These are phyloP conservation scores for Apodemia duryi DNA, from an alignment of 2,888 invertebrate genomes.

Conservation along the genomic window DNA sequence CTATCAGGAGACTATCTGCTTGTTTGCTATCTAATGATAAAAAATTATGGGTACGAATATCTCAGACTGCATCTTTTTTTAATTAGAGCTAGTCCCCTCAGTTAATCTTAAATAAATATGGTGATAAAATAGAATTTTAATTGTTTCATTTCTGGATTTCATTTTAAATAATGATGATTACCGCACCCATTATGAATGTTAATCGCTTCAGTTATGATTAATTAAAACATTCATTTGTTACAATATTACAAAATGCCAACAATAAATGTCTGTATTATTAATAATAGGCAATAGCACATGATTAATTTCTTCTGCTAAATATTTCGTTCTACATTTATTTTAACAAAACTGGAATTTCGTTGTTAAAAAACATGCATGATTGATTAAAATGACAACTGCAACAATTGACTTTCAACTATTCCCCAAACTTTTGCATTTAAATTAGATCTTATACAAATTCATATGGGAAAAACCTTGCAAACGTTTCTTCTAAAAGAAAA, in stretches of 20 bases:
- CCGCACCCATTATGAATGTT: not conserved
- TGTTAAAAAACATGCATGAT: no score
- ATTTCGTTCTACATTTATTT: not conserved
- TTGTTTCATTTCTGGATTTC: not conserved
- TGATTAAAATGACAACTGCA: no score
- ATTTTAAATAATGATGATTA: not conserved
- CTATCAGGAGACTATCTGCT: no score
- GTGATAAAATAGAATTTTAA: not conserved
- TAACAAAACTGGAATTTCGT: not conserved
- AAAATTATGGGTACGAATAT: no score
- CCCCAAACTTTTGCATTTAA: no score
- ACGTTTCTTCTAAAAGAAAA: no score
- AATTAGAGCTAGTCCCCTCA: no score
- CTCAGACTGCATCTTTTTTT: no score
- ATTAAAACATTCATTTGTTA: not conserved
- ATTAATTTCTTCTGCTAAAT: slow-evolving; percentile 6
- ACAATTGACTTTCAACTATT: no score
- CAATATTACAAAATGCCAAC: slow-evolving; percentile 5
- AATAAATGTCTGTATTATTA: slow-evolving; percentile 9
- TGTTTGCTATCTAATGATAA: no score
- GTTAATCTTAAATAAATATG: not conserved
- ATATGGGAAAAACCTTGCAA: no score
- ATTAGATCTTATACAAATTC: no score
- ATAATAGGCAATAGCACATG: not conserved
- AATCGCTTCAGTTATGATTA: not conserved